phyloP scores from a whole-genome alignment of 1,140 invertebrate genomes.

The Daktulosphaira vitifoliae region DNA sequence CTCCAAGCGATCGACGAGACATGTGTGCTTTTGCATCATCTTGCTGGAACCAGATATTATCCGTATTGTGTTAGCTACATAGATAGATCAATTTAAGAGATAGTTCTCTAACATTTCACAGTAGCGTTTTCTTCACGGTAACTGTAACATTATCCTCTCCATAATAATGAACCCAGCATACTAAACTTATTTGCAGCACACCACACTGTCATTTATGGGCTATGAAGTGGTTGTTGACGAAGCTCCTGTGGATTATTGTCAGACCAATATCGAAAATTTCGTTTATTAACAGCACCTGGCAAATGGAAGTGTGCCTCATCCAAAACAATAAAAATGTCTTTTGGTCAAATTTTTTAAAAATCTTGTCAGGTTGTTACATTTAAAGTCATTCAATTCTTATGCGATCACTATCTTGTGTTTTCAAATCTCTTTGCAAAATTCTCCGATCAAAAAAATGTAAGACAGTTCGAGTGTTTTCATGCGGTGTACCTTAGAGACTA shows the following conservation, averaged over 20 bases:
- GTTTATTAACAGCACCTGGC: conserved; percentile 38
- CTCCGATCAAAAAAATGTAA: no score
- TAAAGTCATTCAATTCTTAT: no score
- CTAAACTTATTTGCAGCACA: neutral
- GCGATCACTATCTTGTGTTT: no score
- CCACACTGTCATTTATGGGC: neutral
- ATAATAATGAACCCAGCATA: neutral
- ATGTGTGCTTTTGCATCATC: no score
- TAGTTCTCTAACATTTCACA: conserved; percentile 35
- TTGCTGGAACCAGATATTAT: no score
- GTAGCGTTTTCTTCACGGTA: conserved; percentile 7
- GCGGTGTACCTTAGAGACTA: neutral
- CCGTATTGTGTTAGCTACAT: no score
- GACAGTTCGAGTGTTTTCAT: neutral
- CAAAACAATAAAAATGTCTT: neutral
- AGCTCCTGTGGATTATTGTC: conserved; percentile 37
- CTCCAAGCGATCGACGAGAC: no score
- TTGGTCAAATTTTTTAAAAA: neutral
- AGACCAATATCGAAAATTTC: conserved; percentile 41
- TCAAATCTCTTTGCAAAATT: no score
- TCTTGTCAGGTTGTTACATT: neutral
- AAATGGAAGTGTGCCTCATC: conserved; percentile 40
- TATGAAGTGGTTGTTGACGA: neutral
- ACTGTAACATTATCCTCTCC: neutral
- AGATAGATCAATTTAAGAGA: conserved; percentile 17